These are phyloP conservation scores for Mustela nigripes DNA, from an alignment of 2,113 vertebrate genomes.

Conservation along the genomic window DNA sequence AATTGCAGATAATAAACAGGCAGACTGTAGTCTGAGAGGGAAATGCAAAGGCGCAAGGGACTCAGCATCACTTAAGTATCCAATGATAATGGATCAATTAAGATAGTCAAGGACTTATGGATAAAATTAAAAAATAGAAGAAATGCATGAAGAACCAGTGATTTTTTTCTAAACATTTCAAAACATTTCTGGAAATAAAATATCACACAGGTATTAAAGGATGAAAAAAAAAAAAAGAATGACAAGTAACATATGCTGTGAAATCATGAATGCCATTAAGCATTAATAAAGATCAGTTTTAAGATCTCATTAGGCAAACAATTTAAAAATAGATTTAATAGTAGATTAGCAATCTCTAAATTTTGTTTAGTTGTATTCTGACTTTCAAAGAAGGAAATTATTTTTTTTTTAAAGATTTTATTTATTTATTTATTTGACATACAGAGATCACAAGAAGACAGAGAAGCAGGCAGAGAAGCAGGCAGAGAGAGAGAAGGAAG, in stretches of 20 bases:
- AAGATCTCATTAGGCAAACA: conserved; percentile 22
- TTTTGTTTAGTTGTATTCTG: neutral
- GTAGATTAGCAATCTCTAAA: neutral
- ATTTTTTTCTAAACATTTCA: conserved; percentile 17
- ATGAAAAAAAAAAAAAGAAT: neutral
- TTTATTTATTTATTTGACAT: too few species aligned
- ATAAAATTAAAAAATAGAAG: conserved; percentile 41
- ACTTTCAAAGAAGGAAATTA: neutral
- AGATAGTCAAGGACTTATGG: neutral
- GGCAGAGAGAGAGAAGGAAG: too few species aligned
- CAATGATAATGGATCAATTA: neutral
- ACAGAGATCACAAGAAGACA: too few species aligned
- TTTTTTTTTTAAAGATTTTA: neutral
- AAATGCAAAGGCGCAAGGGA: neutral
- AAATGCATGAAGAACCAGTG: conserved; percentile 28
- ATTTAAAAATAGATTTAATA: neutral
- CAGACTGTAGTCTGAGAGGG: neutral
- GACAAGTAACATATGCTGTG: neutral
- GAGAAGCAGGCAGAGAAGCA: too few species aligned
- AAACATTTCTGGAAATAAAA: conserved; percentile 16
- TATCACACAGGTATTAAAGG: neutral
- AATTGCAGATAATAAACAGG: neutral
- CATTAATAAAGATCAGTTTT: conserved; percentile 12
- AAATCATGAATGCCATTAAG: neutral
- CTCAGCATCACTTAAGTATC: neutral